phyloP scores from a whole-genome alignment of 2,888 invertebrate species.

The Dasysyrphus tricinctus region DNA sequence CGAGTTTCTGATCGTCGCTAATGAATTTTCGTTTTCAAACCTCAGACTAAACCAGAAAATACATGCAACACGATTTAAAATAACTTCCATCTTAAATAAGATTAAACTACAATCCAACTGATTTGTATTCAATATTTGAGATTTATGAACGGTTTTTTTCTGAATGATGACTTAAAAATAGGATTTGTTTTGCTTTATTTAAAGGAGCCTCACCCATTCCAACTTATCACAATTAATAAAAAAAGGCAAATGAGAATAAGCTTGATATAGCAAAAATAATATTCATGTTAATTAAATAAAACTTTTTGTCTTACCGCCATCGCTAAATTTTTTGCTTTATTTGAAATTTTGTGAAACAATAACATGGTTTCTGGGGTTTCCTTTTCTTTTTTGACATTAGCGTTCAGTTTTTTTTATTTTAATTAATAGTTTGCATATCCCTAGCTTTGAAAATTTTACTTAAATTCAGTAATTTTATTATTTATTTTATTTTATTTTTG shows the following conservation, averaged over 20 bases:
- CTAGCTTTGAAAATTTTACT: slow-evolving; percentile 69
- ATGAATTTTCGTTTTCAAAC: too few relatives aligned
- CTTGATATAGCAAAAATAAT: slow-evolving; percentile 3
- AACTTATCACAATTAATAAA: slow-evolving; percentile 59
- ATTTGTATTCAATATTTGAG: neutral
- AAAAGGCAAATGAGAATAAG: slow-evolving; percentile 25
- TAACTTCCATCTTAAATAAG: slow-evolving; percentile 1
- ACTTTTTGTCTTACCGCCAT: slow-evolving; percentile 22
- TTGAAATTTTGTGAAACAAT: slow-evolving; percentile 52
- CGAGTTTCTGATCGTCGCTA: too few relatives aligned
- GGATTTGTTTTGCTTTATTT: slow-evolving; percentile 12
- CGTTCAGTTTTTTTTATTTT: slow-evolving; percentile 20
- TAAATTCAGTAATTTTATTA: slow-evolving; percentile 63
- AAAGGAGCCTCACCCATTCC: slow-evolving; percentile 65
- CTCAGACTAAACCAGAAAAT: neutral
- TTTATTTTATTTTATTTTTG: slow-evolving; percentile 53
- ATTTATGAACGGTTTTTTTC: neutral
- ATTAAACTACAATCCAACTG: slow-evolving; percentile 8
- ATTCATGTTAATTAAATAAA: slow-evolving; percentile 22
- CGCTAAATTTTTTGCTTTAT: neutral
- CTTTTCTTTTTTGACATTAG: slow-evolving; percentile 6
- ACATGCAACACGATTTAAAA: slow-evolving; percentile 61
- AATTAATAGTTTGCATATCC: slow-evolving; percentile 61
- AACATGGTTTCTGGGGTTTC: slow-evolving; percentile 19
- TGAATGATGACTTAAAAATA: slow-evolving; percentile 33